These are phyloP conservation scores for Megalurothrips usitatus DNA, from an alignment of 2,888 invertebrate genomes.

Conservation along the genomic window DNA sequence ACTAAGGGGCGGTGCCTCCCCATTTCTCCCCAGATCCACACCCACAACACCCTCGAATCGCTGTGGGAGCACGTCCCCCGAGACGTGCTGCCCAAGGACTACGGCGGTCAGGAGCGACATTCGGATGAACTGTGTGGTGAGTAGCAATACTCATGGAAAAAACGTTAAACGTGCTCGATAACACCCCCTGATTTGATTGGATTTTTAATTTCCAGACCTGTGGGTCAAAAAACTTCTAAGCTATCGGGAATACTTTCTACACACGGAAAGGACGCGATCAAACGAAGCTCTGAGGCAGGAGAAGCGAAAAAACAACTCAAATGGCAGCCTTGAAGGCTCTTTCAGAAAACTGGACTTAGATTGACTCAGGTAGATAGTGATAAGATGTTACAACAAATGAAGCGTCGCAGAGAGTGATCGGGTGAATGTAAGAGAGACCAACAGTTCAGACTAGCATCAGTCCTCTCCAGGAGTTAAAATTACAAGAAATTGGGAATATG, in stretches of 20 bases:
- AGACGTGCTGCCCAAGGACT: not conserved
- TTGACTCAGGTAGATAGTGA: not conserved
- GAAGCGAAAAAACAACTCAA: not conserved
- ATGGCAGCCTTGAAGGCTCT: not conserved
- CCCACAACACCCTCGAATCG: not conserved
- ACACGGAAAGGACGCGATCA: not conserved
- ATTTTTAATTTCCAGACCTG: not conserved
- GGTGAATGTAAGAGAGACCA: too few species aligned
- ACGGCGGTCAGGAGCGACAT: not conserved
- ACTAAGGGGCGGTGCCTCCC: too few species aligned
- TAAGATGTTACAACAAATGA: not conserved
- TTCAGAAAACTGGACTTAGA: not conserved
- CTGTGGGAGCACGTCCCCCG: not conserved
- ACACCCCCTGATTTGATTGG: not conserved
- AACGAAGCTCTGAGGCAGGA: not conserved
- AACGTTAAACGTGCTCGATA: not conserved
- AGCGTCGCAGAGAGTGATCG: not conserved
- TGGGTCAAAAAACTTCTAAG: not conserved
- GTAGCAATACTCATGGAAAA: not conserved
- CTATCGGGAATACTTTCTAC: not conserved
- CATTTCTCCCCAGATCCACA: not conserved
- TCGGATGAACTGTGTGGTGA: constrained; percentile 11
- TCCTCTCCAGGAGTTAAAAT: too few species aligned
- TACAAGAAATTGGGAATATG: too few species aligned
- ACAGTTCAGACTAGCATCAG: too few species aligned